Evolutionary conservation across 2,888 invertebrate genomes (phyloP).

Genomic region (Mythimna impura): DNA sequence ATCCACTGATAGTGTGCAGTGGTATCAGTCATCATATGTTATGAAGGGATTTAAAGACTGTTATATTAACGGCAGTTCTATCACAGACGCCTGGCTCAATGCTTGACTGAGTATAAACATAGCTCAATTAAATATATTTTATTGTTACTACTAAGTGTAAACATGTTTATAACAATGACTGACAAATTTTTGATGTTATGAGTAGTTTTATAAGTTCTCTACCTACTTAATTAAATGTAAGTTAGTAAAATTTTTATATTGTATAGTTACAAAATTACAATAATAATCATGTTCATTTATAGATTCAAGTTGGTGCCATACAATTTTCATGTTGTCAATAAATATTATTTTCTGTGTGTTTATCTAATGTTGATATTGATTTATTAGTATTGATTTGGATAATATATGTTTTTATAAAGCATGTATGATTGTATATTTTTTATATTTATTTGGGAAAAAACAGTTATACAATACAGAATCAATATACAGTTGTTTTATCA

Average conservation of each 20-base stretch:
- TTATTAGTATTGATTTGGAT: conserved; percentile 27
- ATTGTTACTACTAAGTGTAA: conserved; percentile 11
- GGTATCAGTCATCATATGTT: conserved; percentile 90
- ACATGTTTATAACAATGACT: conserved; percentile 40
- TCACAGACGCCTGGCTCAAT: conserved; percentile 87
- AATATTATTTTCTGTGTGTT: conserved; percentile 20
- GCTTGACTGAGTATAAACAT: conserved; percentile 61
- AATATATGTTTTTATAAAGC: conserved; percentile 29
- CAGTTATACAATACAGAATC: too few species aligned
- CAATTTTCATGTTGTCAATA: conserved; percentile 15
- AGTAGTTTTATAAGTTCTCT: conserved; percentile 24
- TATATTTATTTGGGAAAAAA: not conserved
- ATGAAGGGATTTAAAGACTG: conserved; percentile 91
- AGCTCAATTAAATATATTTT: conserved; percentile 56
- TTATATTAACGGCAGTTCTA: conserved; percentile 88
- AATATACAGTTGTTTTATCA: too few species aligned
- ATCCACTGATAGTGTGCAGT: conserved; percentile 78
- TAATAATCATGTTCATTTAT: conserved; percentile 33
- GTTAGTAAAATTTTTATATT: conserved; percentile 32
- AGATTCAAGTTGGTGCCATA: conserved; percentile 56
- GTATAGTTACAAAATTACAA: conserved; percentile 17
- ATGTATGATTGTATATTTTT: not conserved
- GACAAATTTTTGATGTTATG: conserved; percentile 31
- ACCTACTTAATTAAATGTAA: conserved; percentile 23
- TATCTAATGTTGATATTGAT: conserved; percentile 13